Percentiles rank a stretch among this genome's conserved stretches.
Conservation (phyloP, 64 coral and sea anemone species). For the Dendrophyllia cribrosa region DNA sequence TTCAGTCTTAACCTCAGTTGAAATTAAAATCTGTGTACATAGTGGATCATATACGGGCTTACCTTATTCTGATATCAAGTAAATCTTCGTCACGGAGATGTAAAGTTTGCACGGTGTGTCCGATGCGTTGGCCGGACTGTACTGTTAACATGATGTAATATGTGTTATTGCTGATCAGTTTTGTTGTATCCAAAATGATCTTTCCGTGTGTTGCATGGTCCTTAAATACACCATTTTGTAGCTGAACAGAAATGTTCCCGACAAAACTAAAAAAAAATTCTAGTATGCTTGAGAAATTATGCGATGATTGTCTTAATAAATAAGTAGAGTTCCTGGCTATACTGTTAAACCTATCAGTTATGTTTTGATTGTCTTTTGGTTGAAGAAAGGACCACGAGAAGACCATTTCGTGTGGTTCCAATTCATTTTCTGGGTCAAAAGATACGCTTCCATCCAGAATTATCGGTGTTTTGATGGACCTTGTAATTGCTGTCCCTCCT, state of each 20-base stretch:
- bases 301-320: no score
- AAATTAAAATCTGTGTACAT: no score
- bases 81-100: neutral
- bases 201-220: neutral
- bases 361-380: neutral
- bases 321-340: no score
- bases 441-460: neutral
- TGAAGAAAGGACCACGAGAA: neutral
- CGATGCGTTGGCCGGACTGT: neutral
- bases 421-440: neutral
- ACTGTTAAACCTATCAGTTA: neutral
- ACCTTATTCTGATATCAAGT: neutral
- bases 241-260: neutral
- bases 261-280: neutral
- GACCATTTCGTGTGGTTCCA: neutral
- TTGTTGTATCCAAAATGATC: neutral
- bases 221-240: neutral
- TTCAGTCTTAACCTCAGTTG: no score
- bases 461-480: neutral
- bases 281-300: neutral
- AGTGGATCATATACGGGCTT: neutral
- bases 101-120: neutral
- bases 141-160: neutral
- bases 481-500: neutral
- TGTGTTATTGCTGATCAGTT: neutral